These are phyloP conservation scores for Clarias macrocephalus DNA, from an alignment of 2,113 vertebrate genomes.

Conservation along the genomic window DNA sequence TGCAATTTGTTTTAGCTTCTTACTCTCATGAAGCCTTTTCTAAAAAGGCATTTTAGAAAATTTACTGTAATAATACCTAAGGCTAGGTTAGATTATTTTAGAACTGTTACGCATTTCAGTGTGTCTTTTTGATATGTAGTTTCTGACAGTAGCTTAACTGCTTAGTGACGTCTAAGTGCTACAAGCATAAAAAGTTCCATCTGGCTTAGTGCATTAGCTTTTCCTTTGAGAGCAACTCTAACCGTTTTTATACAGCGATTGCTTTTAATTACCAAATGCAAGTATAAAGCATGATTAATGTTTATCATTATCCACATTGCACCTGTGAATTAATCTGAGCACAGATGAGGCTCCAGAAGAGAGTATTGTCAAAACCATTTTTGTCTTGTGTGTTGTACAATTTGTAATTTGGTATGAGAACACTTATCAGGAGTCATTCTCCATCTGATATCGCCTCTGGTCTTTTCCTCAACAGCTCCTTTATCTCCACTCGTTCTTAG, in stretches of 20 bases:
- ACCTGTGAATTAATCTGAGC: slow-evolving; percentile 5
- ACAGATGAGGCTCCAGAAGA: neutral
- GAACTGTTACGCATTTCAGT: neutral
- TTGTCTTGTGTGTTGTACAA: neutral
- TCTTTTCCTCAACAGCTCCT: slow-evolving; percentile 4
- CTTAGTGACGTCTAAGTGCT: neutral
- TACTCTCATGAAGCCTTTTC: neutral
- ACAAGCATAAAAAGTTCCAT: slow-evolving; percentile 8
- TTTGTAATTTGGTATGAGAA: neutral
- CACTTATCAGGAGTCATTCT: slow-evolving; percentile 16
- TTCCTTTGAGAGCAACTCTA: neutral
- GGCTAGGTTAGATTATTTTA: neutral
- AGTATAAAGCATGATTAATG: slow-evolving; percentile 7
- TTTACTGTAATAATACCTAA: neutral
- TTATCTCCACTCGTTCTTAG: slow-evolving; percentile 9
- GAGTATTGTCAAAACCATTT: neutral
- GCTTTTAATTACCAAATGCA: slow-evolving; percentile 24
- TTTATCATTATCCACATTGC: slow-evolving; percentile 4
- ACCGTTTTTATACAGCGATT: neutral
- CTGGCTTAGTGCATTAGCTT: neutral
- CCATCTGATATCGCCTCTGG: slow-evolving; percentile 1
- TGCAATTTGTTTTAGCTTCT: neutral
- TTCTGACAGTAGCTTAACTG: neutral
- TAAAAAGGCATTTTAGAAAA: neutral
- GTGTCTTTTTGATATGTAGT: neutral